Evolutionary conservation across 2,113 vertebrate species (phyloP).

Genomic region (Equus quagga): DNA sequence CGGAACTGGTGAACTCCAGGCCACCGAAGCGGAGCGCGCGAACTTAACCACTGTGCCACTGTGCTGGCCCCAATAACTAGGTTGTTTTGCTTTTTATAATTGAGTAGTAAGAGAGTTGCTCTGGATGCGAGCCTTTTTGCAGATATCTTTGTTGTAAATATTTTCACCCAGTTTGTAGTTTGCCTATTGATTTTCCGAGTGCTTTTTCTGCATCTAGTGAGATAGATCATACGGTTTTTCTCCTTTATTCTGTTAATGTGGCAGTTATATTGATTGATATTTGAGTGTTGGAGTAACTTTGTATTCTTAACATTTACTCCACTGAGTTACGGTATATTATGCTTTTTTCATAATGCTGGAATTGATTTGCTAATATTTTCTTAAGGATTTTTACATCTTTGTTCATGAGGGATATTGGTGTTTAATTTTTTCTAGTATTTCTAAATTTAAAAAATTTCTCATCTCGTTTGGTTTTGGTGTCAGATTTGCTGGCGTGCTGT

Average conservation of each 20-base stretch:
- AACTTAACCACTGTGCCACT: too few species aligned
- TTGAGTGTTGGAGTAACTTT: background rate
- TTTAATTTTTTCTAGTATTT: background rate
- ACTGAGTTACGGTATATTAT: background rate
- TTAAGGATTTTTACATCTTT: background rate
- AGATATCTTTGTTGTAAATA: background rate
- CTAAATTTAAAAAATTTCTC: background rate
- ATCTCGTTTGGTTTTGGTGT: background rate
- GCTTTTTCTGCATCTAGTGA: background rate
- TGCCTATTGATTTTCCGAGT: background rate
- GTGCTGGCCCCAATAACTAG: background rate
- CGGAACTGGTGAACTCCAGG: too few species aligned
- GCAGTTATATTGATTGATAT: background rate
- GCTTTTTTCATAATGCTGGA: background rate
- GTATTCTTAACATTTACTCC: background rate
- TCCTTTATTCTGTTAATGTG: slow-evolving; percentile 14
- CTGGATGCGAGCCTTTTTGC: background rate
- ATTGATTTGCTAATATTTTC: background rate
- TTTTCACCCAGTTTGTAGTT: slow-evolving; percentile 26
- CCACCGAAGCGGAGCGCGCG: too few species aligned
- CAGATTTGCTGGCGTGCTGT: background rate
- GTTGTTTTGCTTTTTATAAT: slow-evolving; percentile 13
- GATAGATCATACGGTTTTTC: background rate
- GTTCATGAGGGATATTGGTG: background rate
- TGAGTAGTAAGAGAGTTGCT: slow-evolving; percentile 12